Evolutionary conservation across 2,888 invertebrate species (phyloP).

Genomic region (Erynnis tages): DNA sequence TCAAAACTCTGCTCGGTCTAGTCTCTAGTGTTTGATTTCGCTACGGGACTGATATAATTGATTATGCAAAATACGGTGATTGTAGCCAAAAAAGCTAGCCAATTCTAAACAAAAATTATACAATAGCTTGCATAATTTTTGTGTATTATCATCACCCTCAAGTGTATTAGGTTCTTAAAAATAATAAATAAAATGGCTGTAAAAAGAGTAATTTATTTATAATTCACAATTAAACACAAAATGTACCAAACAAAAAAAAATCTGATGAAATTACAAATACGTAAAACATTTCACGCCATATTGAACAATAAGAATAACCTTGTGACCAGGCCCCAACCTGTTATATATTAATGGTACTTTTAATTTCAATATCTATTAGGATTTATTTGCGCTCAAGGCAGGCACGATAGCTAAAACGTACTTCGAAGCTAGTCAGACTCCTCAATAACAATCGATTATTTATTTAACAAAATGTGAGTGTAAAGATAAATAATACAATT

Average conservation of each 20-base stretch:
- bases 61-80: too few species aligned
- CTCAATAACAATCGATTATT: slow-evolving; percentile 52
- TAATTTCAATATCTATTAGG: slow-evolving; percentile 44
- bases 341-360: slow-evolving; percentile 44
- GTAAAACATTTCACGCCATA: slow-evolving; percentile 30
- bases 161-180: background rate
- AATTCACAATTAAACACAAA: slow-evolving; percentile 72
- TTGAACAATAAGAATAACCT: slow-evolving; percentile 40
- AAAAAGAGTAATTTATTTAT: slow-evolving; percentile 79
- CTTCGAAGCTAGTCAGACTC: slow-evolving; percentile 44
- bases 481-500: slow-evolving; percentile 79
- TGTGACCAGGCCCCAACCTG: slow-evolving; percentile 56
- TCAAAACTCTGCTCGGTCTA: too few species aligned
- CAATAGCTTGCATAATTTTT: too few species aligned
- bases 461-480: slow-evolving; percentile 64
- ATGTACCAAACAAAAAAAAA: slow-evolving; percentile 68
- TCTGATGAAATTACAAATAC: slow-evolving; percentile 61
- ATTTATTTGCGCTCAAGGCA: slow-evolving; percentile 48
- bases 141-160: too few species aligned
- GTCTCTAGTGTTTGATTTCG: too few species aligned
- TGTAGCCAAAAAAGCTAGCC: too few species aligned
- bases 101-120: too few species aligned
- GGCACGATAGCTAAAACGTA: slow-evolving; percentile 48
- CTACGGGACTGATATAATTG: too few species aligned
- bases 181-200: slow-evolving; percentile 45